A percentile compares a stretch with the other conserved stretches of the same genome.
Conservation (phyloP, 2,113 vertebrate species). For the Alexandromys fortis region DNA sequence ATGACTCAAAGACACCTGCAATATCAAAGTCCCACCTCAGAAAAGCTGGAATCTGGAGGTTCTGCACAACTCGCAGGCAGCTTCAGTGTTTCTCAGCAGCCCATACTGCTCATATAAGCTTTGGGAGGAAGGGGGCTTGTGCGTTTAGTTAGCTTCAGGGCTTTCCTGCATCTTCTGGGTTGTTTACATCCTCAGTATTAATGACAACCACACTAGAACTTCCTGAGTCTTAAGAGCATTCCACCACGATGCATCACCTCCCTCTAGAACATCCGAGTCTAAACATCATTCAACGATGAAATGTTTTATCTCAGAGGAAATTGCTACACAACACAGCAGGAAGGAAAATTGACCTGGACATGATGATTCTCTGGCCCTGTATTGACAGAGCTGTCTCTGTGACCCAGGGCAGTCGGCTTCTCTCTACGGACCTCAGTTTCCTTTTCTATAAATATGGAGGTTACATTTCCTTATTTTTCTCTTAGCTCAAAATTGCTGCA, state of each 20-base stretch:
- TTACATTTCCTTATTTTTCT: constrained; percentile 23
- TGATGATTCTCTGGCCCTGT: neutral
- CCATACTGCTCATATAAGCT: neutral
- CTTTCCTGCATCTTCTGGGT: neutral
- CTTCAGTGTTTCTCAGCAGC: neutral
- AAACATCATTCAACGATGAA: neutral
- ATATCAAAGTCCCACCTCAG: neutral
- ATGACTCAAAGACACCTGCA: neutral
- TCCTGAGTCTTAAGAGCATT: no score
- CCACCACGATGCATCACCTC: neutral
- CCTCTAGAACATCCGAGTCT: neutral
- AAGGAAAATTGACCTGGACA: neutral
- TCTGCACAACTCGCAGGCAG: neutral
- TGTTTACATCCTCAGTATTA: neutral
- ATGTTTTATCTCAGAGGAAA: neutral
- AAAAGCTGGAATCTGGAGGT: neutral
- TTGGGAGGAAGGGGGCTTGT: neutral
- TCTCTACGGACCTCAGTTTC: neutral
- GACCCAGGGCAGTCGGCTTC: neutral
- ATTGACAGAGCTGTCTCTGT: neutral
- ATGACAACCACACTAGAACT: neutral
- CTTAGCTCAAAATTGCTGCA: constrained; percentile 15
- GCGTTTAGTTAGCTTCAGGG: neutral
- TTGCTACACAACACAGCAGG: neutral
- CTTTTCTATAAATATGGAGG: neutral